Percentiles rank a stretch among this genome's conserved stretches.
These are phyloP conservation scores for Ciconia boyciana DNA, from an alignment of 2,113 vertebrate species.

Conservation along the genomic window DNA sequence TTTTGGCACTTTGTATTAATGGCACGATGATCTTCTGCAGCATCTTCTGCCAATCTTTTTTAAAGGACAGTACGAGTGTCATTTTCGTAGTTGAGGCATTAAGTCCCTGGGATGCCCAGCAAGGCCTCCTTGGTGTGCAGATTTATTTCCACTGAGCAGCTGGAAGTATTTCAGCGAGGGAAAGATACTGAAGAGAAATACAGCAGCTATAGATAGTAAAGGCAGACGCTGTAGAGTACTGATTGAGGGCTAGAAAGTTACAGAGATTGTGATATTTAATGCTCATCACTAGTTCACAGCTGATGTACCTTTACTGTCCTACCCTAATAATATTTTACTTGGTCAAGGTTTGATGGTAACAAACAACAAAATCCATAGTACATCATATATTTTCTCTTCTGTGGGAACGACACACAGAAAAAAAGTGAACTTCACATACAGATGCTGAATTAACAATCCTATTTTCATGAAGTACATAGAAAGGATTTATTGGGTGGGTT, in stretches of 20 bases:
- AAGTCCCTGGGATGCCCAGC: neutral
- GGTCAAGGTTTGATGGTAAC: neutral
- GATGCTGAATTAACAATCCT: neutral
- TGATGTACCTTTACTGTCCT: neutral
- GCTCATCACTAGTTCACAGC: neutral
- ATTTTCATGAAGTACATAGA: neutral
- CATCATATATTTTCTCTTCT: neutral
- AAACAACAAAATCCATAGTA: neutral
- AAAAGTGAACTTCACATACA: neutral
- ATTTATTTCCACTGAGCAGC: constrained; percentile 1
- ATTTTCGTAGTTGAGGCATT: neutral
- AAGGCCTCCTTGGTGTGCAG: neutral
- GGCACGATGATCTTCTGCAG: neutral
- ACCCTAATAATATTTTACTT: neutral
- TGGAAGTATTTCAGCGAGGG: neutral
- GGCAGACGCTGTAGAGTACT: neutral
- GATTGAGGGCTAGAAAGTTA: neutral
- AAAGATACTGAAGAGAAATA: neutral
- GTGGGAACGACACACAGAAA: neutral
- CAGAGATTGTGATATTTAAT: neutral
- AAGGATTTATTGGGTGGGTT: neutral
- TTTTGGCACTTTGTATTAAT: neutral
- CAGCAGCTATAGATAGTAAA: neutral
- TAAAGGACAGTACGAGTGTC: neutral
- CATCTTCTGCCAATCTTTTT: neutral